Conservation (phyloP, 2,888 invertebrate species). For the Volucella inanis region DNA sequence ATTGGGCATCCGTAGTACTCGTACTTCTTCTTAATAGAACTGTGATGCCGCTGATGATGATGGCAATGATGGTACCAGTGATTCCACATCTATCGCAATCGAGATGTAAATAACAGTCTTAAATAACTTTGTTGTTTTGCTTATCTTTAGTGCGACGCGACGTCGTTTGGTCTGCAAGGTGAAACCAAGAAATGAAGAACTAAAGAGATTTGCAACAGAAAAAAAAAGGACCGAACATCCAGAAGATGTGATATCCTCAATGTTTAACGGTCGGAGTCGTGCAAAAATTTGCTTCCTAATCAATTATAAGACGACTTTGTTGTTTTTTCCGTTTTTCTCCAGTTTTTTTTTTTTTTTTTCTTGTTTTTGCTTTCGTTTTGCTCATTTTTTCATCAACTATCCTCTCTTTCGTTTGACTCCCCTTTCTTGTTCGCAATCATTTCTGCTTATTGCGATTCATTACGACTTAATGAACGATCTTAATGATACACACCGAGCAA, state of each 20-base stretch:
- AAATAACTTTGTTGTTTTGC: constrained; percentile 32
- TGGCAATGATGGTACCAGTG: constrained; percentile 27
- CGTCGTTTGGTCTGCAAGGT: neutral
- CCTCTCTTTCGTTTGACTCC: constrained; percentile 49
- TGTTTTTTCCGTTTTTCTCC: constrained; percentile 9
- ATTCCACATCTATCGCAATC: constrained; percentile 10
- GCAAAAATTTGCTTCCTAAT: constrained; percentile 61
- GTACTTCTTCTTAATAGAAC: too few species aligned
- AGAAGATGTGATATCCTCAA: constrained; percentile 15
- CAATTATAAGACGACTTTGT: constrained; percentile 47
- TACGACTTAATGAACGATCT: constrained; percentile 71
- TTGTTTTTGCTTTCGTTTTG: constrained; percentile 22
- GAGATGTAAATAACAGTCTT: constrained; percentile 50
- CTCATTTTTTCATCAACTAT: constrained; percentile 42
- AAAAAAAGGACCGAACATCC: constrained; percentile 38
- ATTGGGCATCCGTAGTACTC: neutral
- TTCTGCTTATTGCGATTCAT: constrained; percentile 71
- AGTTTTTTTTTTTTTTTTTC: constrained; percentile 9
- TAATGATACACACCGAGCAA: constrained; percentile 68
- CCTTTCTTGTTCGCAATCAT: constrained; percentile 64
- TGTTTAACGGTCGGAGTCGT: neutral
- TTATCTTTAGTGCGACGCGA: neutral
- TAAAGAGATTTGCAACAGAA: constrained; percentile 46
- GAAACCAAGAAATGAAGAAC: neutral
- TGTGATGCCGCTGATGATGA: neutral